Evolutionary conservation across 2,113 vertebrate genomes (phyloP), one percentile per base, ranked within the genome.

Genomic region (Tupaia chinensis): DNA sequence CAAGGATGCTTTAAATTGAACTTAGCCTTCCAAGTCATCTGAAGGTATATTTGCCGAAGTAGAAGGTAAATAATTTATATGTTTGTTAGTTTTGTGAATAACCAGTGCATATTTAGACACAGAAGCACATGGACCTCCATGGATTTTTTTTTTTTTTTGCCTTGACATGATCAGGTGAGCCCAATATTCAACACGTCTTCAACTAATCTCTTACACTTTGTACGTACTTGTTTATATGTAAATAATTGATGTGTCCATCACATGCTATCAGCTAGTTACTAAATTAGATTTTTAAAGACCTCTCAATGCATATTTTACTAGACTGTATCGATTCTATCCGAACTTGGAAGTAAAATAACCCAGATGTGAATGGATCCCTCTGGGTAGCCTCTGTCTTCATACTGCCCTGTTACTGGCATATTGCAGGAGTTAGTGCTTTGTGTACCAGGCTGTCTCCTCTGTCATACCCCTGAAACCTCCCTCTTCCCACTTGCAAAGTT

Each of bases 251-350:
- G 63, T n/a, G 29, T 12, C 34, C 1, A 15, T 58, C 32, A 74
- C 72, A 22, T 10, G 23, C 63, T 34, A 7, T 19, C 9, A 68
- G 76, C 27, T 11, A 27, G 32, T 58, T 11, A 7, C 9, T n/a
- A 72, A 65, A 15, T 19, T 76, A 17, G 90, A 69, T 78, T 95
- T 63, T 25, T n/a, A n/a, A 82, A 81, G 80, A 73, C 56, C 22
- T 54, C 63, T 65, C 20, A 76, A 16, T 32, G 29, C 2, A 0
- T 19, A 17, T 73, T 77, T 79, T 29, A 19, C 13, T 20, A 27
- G 54, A 12, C 7, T 85, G 0, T 88, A 3, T n/a, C 8, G 5
- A 88, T 93, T 91, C 58, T 54, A 8, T 53, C 1, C 10, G 79
- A 58, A 65, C 16, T 29, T 53, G 34, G n/a, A 82, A 68, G 29